Percentiles rank a stretch among this genome's conserved stretches.
These are phyloP conservation scores for Chloroclystis v-ata DNA, from an alignment of 2,888 invertebrate species.

Conservation along the genomic window DNA sequence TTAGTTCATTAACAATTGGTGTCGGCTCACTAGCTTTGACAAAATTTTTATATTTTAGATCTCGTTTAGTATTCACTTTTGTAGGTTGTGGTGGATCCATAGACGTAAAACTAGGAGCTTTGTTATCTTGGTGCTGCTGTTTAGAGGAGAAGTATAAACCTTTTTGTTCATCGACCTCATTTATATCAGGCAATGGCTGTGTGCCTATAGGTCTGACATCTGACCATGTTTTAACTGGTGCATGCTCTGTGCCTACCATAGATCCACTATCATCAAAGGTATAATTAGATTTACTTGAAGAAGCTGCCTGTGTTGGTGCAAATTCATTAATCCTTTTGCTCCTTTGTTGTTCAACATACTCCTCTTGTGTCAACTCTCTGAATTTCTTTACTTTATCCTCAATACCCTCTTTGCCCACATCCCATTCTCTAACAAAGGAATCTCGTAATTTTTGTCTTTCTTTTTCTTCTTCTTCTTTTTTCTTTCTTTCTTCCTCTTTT, in stretches of 20 bases:
- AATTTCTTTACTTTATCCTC: slow-evolving; percentile 65
- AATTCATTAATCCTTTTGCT: slow-evolving; percentile 85
- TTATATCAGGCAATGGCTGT: slow-evolving; percentile 48
- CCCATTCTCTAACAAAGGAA: slow-evolving; percentile 83
- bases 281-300: slow-evolving; percentile 36
- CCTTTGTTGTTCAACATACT: slow-evolving; percentile 87
- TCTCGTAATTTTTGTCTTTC: slow-evolving; percentile 72
- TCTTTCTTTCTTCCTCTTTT: slow-evolving; percentile 57
- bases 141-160: slow-evolving; percentile 57
- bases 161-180: slow-evolving; percentile 41
- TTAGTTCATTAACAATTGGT: slow-evolving; percentile 59
- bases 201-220: slow-evolving; percentile 54
- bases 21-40: slow-evolving; percentile 48
- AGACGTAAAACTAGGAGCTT: neutral
- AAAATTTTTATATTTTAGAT: slow-evolving; percentile 60
- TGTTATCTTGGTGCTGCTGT: slow-evolving; percentile 19
- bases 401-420: slow-evolving; percentile 82
- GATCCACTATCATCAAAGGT: slow-evolving; percentile 56
- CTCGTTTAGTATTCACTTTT: slow-evolving; percentile 29
- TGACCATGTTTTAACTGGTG: slow-evolving; percentile 51
- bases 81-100: slow-evolving; percentile 32
- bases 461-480: slow-evolving; percentile 65
- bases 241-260: slow-evolving; percentile 31
- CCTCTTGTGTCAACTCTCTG: slow-evolving; percentile 83
- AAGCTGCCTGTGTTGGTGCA: slow-evolving; percentile 79